Evolutionary conservation across 2,888 invertebrate genomes (phyloP).

Genomic region (Orthosia cruda): DNA sequence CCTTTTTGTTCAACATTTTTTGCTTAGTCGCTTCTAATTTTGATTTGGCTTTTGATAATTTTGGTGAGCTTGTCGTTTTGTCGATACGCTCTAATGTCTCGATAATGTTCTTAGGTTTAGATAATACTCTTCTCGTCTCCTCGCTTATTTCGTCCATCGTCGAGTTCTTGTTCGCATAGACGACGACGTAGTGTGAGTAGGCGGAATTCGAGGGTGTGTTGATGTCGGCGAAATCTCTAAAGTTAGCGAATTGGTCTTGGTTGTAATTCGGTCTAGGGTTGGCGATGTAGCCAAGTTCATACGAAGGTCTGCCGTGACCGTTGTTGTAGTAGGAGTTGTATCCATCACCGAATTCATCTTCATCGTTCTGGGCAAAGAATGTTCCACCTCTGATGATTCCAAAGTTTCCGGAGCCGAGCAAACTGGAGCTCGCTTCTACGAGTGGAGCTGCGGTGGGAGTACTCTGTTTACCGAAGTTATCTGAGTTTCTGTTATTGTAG

Average conservation of each 20-base stretch:
- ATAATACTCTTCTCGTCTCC: slow-evolving; percentile 85
- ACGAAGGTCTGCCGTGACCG: slow-evolving; percentile 94
- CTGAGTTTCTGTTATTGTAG: slow-evolving; percentile 80
- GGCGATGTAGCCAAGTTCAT: slow-evolving; percentile 91
- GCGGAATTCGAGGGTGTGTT: slow-evolving; percentile 95
- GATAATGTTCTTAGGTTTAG: slow-evolving; percentile 95
- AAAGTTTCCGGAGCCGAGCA: slow-evolving; percentile 96
- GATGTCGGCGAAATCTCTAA: slow-evolving; percentile 97
- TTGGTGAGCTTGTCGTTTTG: slow-evolving; percentile 86
- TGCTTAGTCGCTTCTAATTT: slow-evolving; percentile 92
- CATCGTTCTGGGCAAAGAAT: slow-evolving; percentile 95
- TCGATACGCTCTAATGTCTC: slow-evolving; percentile 95
- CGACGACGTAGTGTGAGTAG: slow-evolving; percentile 96
- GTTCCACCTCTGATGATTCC: slow-evolving; percentile 97
- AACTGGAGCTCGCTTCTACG: slow-evolving; percentile 91
- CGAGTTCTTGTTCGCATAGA: slow-evolving; percentile 96
- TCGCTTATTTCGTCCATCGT: slow-evolving; percentile 92
- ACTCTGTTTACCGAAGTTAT: slow-evolving; percentile 85
- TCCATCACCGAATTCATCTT: slow-evolving; percentile 92
- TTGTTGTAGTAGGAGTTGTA: slow-evolving; percentile 93
- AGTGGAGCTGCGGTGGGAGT: slow-evolving; percentile 83
- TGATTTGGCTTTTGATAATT: slow-evolving; percentile 92
- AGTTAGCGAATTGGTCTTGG: slow-evolving; percentile 97
- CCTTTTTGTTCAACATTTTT: slow-evolving; percentile 85
- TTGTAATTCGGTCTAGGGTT: slow-evolving; percentile 95